These are phyloP conservation scores for Villa cingulata DNA, from an alignment of 2,888 invertebrate genomes.

Conservation along the genomic window DNA sequence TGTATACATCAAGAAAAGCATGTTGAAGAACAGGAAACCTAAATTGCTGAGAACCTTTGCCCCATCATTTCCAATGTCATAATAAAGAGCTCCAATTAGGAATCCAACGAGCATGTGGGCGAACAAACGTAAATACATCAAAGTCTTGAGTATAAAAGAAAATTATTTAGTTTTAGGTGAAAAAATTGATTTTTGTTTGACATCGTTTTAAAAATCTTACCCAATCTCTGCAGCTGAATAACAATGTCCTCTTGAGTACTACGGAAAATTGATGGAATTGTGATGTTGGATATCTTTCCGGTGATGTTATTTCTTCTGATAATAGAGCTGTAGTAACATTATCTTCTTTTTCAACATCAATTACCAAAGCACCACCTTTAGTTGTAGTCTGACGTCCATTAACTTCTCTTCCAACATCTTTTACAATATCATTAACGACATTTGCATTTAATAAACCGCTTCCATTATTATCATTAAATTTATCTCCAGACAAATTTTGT, in stretches of 20 bases:
- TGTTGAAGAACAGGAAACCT: slow-evolving; percentile 94
- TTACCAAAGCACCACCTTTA: slow-evolving; percentile 30
- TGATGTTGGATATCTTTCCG: slow-evolving; percentile 67
- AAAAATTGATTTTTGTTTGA: background rate
- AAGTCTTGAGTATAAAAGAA: slow-evolving; percentile 48
- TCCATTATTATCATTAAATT: slow-evolving; percentile 22
- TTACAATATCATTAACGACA: slow-evolving; percentile 49
- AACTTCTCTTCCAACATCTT: slow-evolving; percentile 17
- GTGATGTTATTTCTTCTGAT: slow-evolving; percentile 49
- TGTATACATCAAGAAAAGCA: slow-evolving; percentile 97
- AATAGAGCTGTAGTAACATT: slow-evolving; percentile 56
- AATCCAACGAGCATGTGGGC: slow-evolving; percentile 89
- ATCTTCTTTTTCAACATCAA: slow-evolving; percentile 47
- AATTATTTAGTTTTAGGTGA: background rate
- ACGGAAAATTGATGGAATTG: slow-evolving; percentile 76
- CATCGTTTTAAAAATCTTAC: slow-evolving; percentile 37
- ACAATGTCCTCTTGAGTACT: slow-evolving; percentile 67
- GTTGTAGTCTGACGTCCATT: background rate
- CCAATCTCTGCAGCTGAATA: slow-evolving; percentile 82
- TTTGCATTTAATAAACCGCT: slow-evolving; percentile 39
- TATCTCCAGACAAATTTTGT: slow-evolving; percentile 20
- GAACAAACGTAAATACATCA: slow-evolving; percentile 87
- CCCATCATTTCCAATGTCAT: slow-evolving; percentile 91
- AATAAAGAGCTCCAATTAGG: slow-evolving; percentile 88
- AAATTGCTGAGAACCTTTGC: slow-evolving; percentile 91